Evolutionary conservation across 2,888 invertebrate genomes (phyloP), one percentile per base, ranked within the genome.

Genomic region (Cephus sareptanus): DNA sequence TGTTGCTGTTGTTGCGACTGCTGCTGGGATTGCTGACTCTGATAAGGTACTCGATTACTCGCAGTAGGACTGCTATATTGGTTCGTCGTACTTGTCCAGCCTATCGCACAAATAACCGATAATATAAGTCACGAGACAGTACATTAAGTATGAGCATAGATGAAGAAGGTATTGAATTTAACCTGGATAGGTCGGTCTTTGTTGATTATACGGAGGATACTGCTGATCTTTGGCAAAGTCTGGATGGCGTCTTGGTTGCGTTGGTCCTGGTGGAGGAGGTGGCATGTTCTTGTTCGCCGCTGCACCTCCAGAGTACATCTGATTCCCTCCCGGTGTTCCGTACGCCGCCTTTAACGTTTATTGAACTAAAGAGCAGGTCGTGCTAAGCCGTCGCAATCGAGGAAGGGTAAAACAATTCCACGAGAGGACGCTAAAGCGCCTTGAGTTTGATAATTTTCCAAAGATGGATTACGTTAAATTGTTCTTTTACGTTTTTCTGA

Each of bases 171-270:
- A 56, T 23, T 56, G 6, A 23, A 6, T 23, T 92, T 87, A 92
- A 95, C 95, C 94, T 87, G 92, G 89, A 92, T 95, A 95, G 86
- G 94, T 93, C 81, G 95, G 94, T 87, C 95, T 92, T 86, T 93
- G 94, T 86, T 94, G 94, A 86, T 93, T 94, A 90, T 95, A 95
- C 80, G 94, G 94, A 80, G 94, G 93, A 91, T 94, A 94, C 82
- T 94, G 94, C 89, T 94, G 95, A 89, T 96, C 96, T 93, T 96
- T 96, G 86, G 95, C 94, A 93, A 96, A 96, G 92, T 96, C 96
- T 77, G 96, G 96, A 93, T 96, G 96, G 87, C 96, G 93, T 85
- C 96, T 93, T 73, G 95, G 95, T 86, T 96, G 95, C 75, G 87
- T 91, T 37, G 91, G 90, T 77, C 91, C 91, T 77, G 95, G 94